These are phyloP conservation scores for Penelope pileata DNA, from an alignment of 2,113 vertebrate genomes.

Conservation along the genomic window DNA sequence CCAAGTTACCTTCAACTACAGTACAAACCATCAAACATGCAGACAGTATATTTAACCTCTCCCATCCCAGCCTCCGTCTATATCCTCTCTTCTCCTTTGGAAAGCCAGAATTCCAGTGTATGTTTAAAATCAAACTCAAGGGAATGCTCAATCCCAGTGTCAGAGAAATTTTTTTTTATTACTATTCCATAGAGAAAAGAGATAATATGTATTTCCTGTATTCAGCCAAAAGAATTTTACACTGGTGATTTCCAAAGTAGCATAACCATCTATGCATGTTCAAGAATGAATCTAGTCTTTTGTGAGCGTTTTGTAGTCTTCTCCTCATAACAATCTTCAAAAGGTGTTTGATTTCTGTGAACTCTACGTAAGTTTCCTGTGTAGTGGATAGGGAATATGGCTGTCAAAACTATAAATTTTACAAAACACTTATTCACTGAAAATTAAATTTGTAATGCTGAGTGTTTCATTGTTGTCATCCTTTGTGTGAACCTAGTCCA, in stretches of 20 bases:
- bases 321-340: background rate
- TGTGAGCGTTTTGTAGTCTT: background rate
- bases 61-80: background rate
- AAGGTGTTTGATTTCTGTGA: background rate
- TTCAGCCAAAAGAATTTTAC: background rate
- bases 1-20: background rate
- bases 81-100: fast-evolving
- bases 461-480: background rate
- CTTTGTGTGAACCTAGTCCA: background rate
- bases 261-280: background rate
- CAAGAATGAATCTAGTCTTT: background rate
- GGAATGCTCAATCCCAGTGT: background rate
- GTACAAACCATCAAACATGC: background rate
- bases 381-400: background rate
- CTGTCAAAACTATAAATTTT: background rate
- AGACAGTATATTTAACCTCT: background rate
- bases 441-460: background rate
- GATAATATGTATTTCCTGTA: background rate
- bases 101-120: background rate
- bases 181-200: background rate
- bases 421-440: background rate
- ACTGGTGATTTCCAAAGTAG: background rate
- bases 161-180: background rate
- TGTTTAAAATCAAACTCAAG: background rate
- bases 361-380: background rate